Evolutionary conservation across 2,888 invertebrate species (phyloP), one percentile per base, ranked within the genome.

Genomic region (Campoplex nolae): DNA sequence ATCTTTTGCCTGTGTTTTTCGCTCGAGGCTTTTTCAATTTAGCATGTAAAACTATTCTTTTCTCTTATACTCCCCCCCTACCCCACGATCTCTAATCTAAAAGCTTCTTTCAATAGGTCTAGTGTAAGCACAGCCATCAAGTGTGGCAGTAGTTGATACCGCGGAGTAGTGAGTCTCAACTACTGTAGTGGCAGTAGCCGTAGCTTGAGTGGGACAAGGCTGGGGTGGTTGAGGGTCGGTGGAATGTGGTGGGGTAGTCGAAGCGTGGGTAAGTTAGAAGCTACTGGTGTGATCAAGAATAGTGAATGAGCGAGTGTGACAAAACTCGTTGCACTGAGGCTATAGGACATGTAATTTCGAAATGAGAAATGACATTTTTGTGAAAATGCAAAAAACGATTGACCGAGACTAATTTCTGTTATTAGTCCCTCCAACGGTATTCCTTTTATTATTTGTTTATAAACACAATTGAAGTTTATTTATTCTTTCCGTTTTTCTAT

Each of bases 131-230:
- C 73, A 67, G 23, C 42, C 67, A 83, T 68, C 48, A 42, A 83
- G 67, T 58, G 54, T 58, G 73, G 48, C 51, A 78, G 84, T 28
- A 83, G 79, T 85, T 83, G 84, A 87, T 83, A 85, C 79, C 87
- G 67, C 85, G 85, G 35, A 79, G 82, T 79, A 73, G 86, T 65
- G 79, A 79, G 67, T 58, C 82, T 83, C 65, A 79, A 87, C 84
- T 85, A 79, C 77, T 79, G 67, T 68, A 71, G 84, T 78, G 78
- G 77, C 83, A 87, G 83, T 79, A 75, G 84, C 86, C 73, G 45
- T 51, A 83, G 85, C 77, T 82, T 79, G 83, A 88, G 85, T 83
- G 85, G 85, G 84, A 83, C 79, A 87, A 82, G 75, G 80, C 79
- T 68, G 75, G 83, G 87, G 79, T 87, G 85, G 80, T 68, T 86